These are phyloP conservation scores for Pandemis corylana DNA, from an alignment of 2,888 invertebrate species.

Conservation along the genomic window DNA sequence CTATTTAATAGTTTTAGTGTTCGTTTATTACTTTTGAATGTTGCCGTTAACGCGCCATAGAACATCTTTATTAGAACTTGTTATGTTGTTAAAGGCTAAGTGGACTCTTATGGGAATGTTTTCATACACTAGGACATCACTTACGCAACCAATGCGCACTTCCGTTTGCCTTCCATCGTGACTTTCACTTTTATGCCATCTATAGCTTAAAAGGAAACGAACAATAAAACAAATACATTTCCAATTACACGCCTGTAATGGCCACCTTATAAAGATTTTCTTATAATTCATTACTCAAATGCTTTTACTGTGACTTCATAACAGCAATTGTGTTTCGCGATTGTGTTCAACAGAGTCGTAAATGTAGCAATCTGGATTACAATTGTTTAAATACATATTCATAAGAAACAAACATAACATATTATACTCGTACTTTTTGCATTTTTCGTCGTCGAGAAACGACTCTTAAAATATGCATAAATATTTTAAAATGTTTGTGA, in stretches of 20 bases:
- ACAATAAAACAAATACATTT: slow-evolving; percentile 39
- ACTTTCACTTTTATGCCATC: slow-evolving; percentile 40
- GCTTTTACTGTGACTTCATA: not conserved
- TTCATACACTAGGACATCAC: slow-evolving; percentile 31
- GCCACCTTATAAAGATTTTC: slow-evolving; percentile 24
- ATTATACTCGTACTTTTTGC: not conserved
- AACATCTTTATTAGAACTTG: slow-evolving; percentile 16
- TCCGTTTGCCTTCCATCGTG: slow-evolving; percentile 37
- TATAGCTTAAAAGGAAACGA: slow-evolving; percentile 38
- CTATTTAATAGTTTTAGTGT: slow-evolving; percentile 14
- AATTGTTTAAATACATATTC: slow-evolving; percentile 2
- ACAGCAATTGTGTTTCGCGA: not conserved
- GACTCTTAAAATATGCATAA: not conserved
- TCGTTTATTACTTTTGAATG: slow-evolving; percentile 1
- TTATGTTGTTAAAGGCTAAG: slow-evolving; percentile 15
- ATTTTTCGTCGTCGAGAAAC: not conserved
- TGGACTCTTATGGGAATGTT: slow-evolving; percentile 14
- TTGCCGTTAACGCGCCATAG: slow-evolving; percentile 1
- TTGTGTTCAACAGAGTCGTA: slow-evolving; percentile 4
- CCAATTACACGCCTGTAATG: slow-evolving; percentile 31
- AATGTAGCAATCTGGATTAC: slow-evolving; percentile 2
- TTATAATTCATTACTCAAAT: slow-evolving; percentile 3
- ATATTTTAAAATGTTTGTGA: slow-evolving; percentile 8
- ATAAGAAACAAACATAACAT: not conserved
- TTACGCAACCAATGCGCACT: slow-evolving; percentile 39